Evolutionary conservation across 2,888 invertebrate species (phyloP), one percentile per base, ranked within the genome.

Genomic region (Amphimallon solstitiale): DNA sequence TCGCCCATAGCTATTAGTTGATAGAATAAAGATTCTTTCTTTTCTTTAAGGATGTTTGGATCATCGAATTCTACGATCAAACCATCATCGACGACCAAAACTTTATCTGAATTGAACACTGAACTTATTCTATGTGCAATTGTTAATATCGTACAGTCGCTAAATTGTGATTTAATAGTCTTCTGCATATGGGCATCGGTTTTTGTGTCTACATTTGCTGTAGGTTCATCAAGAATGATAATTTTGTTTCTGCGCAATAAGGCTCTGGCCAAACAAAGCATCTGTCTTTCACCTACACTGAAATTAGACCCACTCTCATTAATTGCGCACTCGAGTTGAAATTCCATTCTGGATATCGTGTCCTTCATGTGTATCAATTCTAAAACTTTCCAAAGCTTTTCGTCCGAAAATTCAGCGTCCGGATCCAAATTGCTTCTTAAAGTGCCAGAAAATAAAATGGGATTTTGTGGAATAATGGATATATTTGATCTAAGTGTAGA

Each of bases 381-480:
- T 19, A 96, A 82, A 0, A 92, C 93, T 66, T 87, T 85, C 95
- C 95, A 95, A 1, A 97, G 81, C 65, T 90, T 86, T 10, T 87
- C 86, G 74, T 96, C 95, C 0, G 87, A 85, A 76, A 90, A 91
- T 75, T 90, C 88, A 64, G 89, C 87, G 78, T 94, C 93, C 1
- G 95, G 96, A 84, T 96, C 96, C 62, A 97, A 85, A 83, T 96
- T 97, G 75, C 90, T 89, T 1, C 96, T 85, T 83, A 97, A 86
- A 6, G 93, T 90, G 43, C 95, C 95, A 0, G 92, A 91, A 83
- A 97, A 94, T 49, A 94, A 82, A 65, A 93, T 91, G 0, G 94
- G 93, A 77, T 93, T 93, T 80, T 94, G 93, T 0, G 94, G 93
- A 64, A 94, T 94, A 75, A 94, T 93, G 7, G 93, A 92, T 68